Evolutionary conservation across 2,113 vertebrate genomes (phyloP), one percentile per base, ranked within the genome.

Genomic region (Bothrops jararaca): DNA sequence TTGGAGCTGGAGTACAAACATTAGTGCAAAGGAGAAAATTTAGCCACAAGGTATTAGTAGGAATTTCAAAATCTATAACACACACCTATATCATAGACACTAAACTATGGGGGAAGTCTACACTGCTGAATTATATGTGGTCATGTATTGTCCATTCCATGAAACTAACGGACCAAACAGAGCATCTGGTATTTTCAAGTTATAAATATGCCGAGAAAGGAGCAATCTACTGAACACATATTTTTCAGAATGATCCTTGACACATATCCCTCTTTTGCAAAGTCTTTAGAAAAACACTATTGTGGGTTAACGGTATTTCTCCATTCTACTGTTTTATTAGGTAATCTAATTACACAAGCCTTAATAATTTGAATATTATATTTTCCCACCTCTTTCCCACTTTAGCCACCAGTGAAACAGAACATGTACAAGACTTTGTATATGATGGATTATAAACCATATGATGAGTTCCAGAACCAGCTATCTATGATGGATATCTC

Each of bases 371-470:
- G 22, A 89, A 45, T 69, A 11, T 0, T 80, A 1, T 26, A 26
- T 50, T 86, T 87, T 57, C 39, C 29, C 24, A 48, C 6, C 8
- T 50, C 5, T 69, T 92, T 45, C 88, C 5, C 0, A 5, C 52
- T 90, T 20, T 91, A 98, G 98, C 88, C 20, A 0, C 80, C 91
- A 0, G 87, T 96, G 7, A 91, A 96, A 0, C 90, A 42, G 12
- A 95, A 93, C 48, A 95, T 52, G 54, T 98, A 97, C 88, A 91
- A 60, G 88, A 97, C 94, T 86, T 88, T 24, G 0, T 97, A 97
- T 53, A 94, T 42, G 91, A 89, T 90, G 0, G 95, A 97, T 45
- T 97, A 92, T 24, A 8, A 6, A 69, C 96, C 94, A 89, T 93
- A 48, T 0, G 0, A 86, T 1, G 90, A 96, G 15, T 11, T 89